phyloP scores from a whole-genome alignment of 1,140 invertebrate species.

The Panulirus ornatus region DNA sequence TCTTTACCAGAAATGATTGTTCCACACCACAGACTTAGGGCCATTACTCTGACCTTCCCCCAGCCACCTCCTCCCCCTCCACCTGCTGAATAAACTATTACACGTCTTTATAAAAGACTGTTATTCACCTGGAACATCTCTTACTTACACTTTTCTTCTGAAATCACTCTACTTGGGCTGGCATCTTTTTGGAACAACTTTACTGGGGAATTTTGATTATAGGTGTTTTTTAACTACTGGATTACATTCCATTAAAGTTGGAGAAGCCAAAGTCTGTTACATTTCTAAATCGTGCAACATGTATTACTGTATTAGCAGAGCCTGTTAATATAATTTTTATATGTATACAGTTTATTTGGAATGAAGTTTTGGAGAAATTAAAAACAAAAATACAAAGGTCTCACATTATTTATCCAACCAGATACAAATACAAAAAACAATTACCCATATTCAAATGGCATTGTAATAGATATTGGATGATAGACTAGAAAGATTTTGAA shows the following conservation, averaged over 20 bases:
- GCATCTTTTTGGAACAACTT: background rate
- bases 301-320: too few species aligned
- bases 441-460: too few species aligned
- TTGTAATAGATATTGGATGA: too few species aligned
- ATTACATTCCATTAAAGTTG: slow-evolving; percentile 5
- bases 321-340: too few species aligned
- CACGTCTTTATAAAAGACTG: slow-evolving; percentile 28
- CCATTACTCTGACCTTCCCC: slow-evolving; percentile 55
- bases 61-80: slow-evolving; percentile 48
- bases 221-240: slow-evolving; percentile 18
- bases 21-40: slow-evolving; percentile 56
- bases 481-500: too few species aligned
- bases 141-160: background rate
- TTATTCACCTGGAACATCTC: background rate
- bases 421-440: too few species aligned
- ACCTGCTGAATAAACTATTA: slow-evolving; percentile 53
- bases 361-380: too few species aligned
- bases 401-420: too few species aligned
- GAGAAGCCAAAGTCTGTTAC: slow-evolving; percentile 15
- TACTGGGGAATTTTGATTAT: background rate
- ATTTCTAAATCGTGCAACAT: background rate
- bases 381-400: too few species aligned
- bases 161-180: background rate
- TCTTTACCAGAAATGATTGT: slow-evolving; percentile 45
- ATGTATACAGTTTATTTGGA: too few species aligned